Evolutionary conservation across 2,888 invertebrate species (phyloP).

Genomic region (Drosophila dives): DNA sequence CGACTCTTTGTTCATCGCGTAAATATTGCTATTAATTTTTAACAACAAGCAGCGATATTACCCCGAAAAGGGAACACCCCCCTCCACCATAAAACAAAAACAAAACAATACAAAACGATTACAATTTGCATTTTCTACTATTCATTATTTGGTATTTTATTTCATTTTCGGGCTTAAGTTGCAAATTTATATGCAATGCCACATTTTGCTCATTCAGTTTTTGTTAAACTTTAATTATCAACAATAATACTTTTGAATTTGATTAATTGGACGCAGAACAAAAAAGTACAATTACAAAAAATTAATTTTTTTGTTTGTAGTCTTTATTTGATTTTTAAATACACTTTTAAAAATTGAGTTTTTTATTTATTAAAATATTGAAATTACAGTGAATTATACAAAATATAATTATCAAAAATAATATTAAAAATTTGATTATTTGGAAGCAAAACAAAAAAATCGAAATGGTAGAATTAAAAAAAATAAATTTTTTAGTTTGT

Average conservation of each 20-base stretch:
- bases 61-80: not conserved
- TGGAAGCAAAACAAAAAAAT: too few relatives aligned
- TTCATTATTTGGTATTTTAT: constrained; percentile 28
- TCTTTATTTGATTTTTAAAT: not conserved
- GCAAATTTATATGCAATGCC: constrained; percentile 50
- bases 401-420: too few relatives aligned
- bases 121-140: constrained; percentile 14
- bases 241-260: constrained; percentile 5
- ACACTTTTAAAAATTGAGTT: not conserved
- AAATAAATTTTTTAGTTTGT: too few relatives aligned
- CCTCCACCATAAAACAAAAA: not conserved
- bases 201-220: constrained; percentile 4
- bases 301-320: not conserved
- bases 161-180: constrained; percentile 64
- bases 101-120: not conserved
- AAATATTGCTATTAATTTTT: constrained; percentile 70
- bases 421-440: too few relatives aligned
- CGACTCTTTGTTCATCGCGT: constrained; percentile 43
- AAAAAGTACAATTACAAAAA: not conserved
- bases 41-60: constrained; percentile 36
- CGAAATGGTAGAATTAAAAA: too few relatives aligned
- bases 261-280: not conserved
- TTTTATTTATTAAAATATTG: not conserved
- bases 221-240: constrained; percentile 9
- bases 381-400: constrained; percentile 5